These are phyloP conservation scores for Caenorhabditis elegans DNA, from an alignment of 1,140 invertebrate species.

Conservation along the genomic window WBcel235 BX284602.5:5476501-5477000, in stretches of 20 bases:
- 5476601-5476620: background rate
- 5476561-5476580: conserved; percentile 52
- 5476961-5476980: background rate
- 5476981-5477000: background rate
- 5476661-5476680: conserved; percentile 11
- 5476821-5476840: conserved; percentile 36
- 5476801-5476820: conserved; percentile 42
- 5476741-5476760: conserved; percentile 21
- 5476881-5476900: conserved; percentile 42
- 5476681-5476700: background rate
- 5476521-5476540: background rate
- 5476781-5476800: conserved; percentile 49
- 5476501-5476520: conserved; percentile 36
- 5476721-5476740: background rate
- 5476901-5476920: conserved; percentile 23
- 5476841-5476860: conserved; percentile 56
- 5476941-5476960: background rate
- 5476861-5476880: conserved; percentile 43
- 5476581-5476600: conserved; percentile 49
- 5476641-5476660: conserved; percentile 5
- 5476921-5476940: background rate
- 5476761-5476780: conserved; percentile 53
- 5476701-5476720: background rate
- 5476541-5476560: conserved; percentile 50
- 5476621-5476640: background rate